Conservation (phyloP, 2,888 invertebrate species). For the Antheraea assamensis region DNA sequence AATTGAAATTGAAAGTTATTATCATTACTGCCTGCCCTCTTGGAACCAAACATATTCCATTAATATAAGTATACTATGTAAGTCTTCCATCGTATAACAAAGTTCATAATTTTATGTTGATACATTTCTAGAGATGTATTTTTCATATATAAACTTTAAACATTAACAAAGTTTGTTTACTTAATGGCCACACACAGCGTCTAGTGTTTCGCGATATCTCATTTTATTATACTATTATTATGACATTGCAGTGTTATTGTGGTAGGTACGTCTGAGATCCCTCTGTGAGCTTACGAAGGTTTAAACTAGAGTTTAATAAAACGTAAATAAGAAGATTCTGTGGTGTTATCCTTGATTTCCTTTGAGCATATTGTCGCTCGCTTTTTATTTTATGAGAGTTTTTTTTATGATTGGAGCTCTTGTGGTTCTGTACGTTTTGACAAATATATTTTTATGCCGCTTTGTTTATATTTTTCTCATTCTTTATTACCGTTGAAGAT, state of each 20-base stretch:
- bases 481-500: conserved; percentile 1
- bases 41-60: too few relatives aligned
- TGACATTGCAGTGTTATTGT: conserved; percentile 40
- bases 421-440: background rate
- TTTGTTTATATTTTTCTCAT: background rate
- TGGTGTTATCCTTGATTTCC: conserved; percentile 20
- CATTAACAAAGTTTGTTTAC: conserved; percentile 11
- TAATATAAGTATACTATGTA: too few relatives aligned
- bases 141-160: background rate
- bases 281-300: conserved; percentile 23
- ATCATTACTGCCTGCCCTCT: too few relatives aligned
- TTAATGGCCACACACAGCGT: conserved; percentile 29
- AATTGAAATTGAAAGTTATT: too few relatives aligned
- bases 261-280: conserved; percentile 28
- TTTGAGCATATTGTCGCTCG: conserved; percentile 21
- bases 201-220: conserved; percentile 38
- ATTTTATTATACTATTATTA: conserved; percentile 45
- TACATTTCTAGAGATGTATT: background rate
- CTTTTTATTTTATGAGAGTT: conserved; percentile 24
- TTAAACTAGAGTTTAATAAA: conserved; percentile 12
- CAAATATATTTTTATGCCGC: background rate
- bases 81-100: too few relatives aligned
- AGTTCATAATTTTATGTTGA: too few relatives aligned
- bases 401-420: background rate
- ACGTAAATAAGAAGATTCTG: conserved; percentile 1